phyloP scores from a whole-genome alignment of 2,888 invertebrate genomes.

The Sesamia inferens region DNA sequence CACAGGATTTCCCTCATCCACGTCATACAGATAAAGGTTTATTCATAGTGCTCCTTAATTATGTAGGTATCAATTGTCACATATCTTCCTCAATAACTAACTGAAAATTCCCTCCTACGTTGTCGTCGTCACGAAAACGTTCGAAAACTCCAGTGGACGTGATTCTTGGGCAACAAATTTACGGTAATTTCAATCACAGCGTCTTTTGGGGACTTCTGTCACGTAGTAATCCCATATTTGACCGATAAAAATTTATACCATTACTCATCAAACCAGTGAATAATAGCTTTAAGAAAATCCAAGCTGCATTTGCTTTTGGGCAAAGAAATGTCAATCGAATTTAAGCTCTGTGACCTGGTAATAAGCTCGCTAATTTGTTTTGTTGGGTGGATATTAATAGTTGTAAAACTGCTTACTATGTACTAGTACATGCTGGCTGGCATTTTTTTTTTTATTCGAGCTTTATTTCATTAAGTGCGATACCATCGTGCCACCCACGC shows the following conservation, averaged over 20 bases:
- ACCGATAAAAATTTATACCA: slow-evolving; percentile 72
- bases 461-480: slow-evolving; percentile 88
- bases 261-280: slow-evolving; percentile 75
- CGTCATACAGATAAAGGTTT: slow-evolving; percentile 11
- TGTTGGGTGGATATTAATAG: slow-evolving; percentile 2
- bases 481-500: slow-evolving; percentile 89
- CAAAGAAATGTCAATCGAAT: slow-evolving; percentile 30
- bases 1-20: slow-evolving; percentile 12
- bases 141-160: background rate
- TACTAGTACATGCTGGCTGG: slow-evolving; percentile 67
- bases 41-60: background rate
- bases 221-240: slow-evolving; percentile 72
- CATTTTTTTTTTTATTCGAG: slow-evolving; percentile 79
- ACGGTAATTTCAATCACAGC: slow-evolving; percentile 18
- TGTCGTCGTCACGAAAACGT: slow-evolving; percentile 2
- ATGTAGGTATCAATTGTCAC: background rate
- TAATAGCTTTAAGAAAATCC: slow-evolving; percentile 64
- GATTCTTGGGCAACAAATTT: slow-evolving; percentile 12
- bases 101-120: background rate
- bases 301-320: slow-evolving; percentile 17
- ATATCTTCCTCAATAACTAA: slow-evolving; percentile 25
- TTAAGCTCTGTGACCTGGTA: slow-evolving; percentile 26
- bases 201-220: slow-evolving; percentile 26
- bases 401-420: slow-evolving; percentile 57
- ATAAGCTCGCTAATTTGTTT: slow-evolving; percentile 53